Percentiles rank a stretch among this genome's conserved stretches.
Conservation (phyloP, 2,888 invertebrate genomes). For the Busseola fusca region DNA sequence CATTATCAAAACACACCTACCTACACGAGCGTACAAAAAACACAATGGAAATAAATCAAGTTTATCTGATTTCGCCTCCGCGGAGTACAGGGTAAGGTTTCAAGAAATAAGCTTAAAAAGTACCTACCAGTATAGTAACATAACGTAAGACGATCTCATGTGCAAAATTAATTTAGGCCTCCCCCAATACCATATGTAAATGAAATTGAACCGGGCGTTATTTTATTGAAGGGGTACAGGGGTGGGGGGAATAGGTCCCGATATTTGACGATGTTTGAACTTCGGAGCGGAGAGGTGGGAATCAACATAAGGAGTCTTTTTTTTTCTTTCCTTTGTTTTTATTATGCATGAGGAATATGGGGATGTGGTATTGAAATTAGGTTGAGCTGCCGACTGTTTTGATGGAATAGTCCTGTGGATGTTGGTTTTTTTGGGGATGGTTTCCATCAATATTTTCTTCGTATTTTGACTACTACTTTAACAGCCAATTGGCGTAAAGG, state of each 20-base stretch:
- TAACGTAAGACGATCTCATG: conserved; percentile 67
- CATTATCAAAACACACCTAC: conserved; percentile 42
- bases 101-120: conserved; percentile 72
- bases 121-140: conserved; percentile 32
- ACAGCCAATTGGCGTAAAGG: background rate
- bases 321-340: conserved; percentile 61
- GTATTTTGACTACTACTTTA: background rate
- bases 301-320: conserved; percentile 61
- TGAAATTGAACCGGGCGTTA: conserved; percentile 75
- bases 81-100: conserved; percentile 52
- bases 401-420: conserved; percentile 38
- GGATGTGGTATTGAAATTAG: conserved; percentile 55
- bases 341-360: conserved; percentile 60
- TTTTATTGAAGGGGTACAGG: conserved; percentile 62
- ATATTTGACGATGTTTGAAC: conserved; percentile 70
- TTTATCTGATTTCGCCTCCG: conserved; percentile 61
- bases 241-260: conserved; percentile 29
- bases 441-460: background rate
- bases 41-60: conserved; percentile 61
- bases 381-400: conserved; percentile 30
- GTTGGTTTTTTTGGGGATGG: background rate
- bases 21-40: conserved; percentile 43
- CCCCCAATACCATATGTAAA: conserved; percentile 78
- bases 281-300: conserved; percentile 62
- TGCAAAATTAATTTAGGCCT: conserved; percentile 77